phyloP scores from a whole-genome alignment of 1,140 invertebrate species.

The Linepithema humile region DNA sequence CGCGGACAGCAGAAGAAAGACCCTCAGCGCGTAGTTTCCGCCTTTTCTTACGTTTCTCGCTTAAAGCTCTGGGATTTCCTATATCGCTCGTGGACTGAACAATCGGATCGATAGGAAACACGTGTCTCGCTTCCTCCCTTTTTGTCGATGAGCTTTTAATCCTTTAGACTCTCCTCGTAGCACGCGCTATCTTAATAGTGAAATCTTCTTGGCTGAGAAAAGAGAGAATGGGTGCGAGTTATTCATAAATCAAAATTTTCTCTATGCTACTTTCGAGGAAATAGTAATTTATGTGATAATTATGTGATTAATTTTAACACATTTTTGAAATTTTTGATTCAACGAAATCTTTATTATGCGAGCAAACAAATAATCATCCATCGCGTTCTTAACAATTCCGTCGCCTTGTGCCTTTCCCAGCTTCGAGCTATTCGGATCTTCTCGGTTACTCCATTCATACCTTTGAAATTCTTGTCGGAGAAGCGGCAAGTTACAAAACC shows the following conservation, averaged over 20 bases:
- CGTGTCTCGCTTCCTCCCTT: constrained; percentile 5
- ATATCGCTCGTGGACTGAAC: constrained; percentile 14
- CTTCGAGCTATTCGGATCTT: background rate
- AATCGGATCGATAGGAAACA: constrained; percentile 42
- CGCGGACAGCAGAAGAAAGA: constrained; percentile 3
- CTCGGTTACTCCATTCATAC: background rate
- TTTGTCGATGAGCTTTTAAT: constrained; percentile 40
- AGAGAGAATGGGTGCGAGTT: background rate
- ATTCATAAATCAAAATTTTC: constrained; percentile 17
- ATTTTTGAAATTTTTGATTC: background rate
- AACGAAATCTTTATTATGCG: background rate
- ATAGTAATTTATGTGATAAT: background rate
- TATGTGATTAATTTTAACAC: background rate
- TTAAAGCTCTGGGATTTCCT: constrained; percentile 26
- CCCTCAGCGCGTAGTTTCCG: background rate
- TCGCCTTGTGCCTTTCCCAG: background rate
- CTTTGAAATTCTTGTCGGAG: constrained; percentile 10
- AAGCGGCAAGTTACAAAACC: background rate
- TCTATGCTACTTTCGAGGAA: background rate
- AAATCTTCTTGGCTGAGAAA: background rate
- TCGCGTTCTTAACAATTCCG: background rate
- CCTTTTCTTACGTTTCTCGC: background rate
- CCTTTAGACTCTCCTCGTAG: background rate
- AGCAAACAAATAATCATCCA: background rate
- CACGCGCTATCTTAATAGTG: constrained; percentile 38